Percentiles rank a stretch among this genome's conserved stretches.
Evolutionary conservation across 2,888 invertebrate species (phyloP).

Genomic region (Fabriciana adippe): DNA sequence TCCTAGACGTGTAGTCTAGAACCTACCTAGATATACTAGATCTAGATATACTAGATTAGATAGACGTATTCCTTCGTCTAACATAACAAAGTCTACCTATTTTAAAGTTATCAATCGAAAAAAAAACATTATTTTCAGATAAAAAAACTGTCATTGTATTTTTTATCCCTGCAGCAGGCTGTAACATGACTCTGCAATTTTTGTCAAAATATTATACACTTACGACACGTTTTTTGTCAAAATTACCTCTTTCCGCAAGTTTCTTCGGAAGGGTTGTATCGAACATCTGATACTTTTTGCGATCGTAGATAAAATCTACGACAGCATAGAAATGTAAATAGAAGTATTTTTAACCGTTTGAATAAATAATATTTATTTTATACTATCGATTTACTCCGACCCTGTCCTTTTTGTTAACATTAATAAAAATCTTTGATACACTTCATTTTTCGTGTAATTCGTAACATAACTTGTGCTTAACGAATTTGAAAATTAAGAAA

Average conservation of each 20-base stretch:
- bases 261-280: conserved; percentile 57
- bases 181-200: conserved; percentile 74
- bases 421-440: no score
- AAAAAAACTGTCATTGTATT: conserved; percentile 37
- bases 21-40: no score
- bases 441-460: no score
- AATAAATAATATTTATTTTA: conserved; percentile 6
- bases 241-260: conserved; percentile 60
- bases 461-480: no score
- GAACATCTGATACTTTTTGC: conserved; percentile 65
- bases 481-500: no score
- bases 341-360: conserved; percentile 19
- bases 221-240: conserved; percentile 55
- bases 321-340: conserved; percentile 42
- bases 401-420: neutral
- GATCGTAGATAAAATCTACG: conserved; percentile 65
- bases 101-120: neutral
- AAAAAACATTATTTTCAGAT: conserved; percentile 3
- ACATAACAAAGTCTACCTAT: neutral
- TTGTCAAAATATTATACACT: conserved; percentile 79
- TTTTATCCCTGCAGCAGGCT: conserved; percentile 45
- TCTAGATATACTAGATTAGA: no score
- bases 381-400: neutral
- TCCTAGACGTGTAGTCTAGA: no score
- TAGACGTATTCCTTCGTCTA: no score